Evolutionary conservation across 2,113 vertebrate species (phyloP), one percentile per base, ranked within the genome.

Genomic region (Chionis minor): DNA sequence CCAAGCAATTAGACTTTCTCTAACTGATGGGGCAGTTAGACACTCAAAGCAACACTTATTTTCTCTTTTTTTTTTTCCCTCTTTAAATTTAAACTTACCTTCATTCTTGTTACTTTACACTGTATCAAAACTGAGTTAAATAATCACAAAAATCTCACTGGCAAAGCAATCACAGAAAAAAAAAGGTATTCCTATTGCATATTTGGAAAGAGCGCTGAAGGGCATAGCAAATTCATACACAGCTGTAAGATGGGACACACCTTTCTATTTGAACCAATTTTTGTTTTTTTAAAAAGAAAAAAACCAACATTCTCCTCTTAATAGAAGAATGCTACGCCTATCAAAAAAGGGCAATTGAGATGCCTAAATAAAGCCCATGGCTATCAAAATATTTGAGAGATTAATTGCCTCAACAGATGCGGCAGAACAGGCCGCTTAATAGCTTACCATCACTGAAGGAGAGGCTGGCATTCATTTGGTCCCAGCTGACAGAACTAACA

Each of bases 401-500:
- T 51, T 10, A 12, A 35, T 5, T 17, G 73, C 14, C 81, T 71
- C 18, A 66, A 23, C 26, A 56, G 63, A 47, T 3, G 13, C 2
- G 1, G 28, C 67, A 65, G 52, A 82, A 38, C 27, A 62, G 61
- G 59, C 27, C 6, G 0, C 22, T 33, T n/a, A 49, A 10, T 3
- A 42, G 47, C 9, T 67, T 0, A 27, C 70, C 74, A 54, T 1
- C 70, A 15, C 17, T 1, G 33, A 65, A 26, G 0, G 3, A n/a
- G 74, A 58, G 42, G 10, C 49, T 51, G 49, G 22, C 49, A 51
- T 51, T 51, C 22, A 51, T 23, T 23, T 24, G 4, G 21, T 23
- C 49, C 49, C 49, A 49, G 83, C 11, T 40, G 16, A 38, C 3
- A 3, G 2, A 22, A 13, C 38, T 14, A 33, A 26, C n/a, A 54